Evolutionary conservation across 2,797 vertebrate species (phyloP).

Genomic region (Pipistrellus pipistrellus): DNA sequence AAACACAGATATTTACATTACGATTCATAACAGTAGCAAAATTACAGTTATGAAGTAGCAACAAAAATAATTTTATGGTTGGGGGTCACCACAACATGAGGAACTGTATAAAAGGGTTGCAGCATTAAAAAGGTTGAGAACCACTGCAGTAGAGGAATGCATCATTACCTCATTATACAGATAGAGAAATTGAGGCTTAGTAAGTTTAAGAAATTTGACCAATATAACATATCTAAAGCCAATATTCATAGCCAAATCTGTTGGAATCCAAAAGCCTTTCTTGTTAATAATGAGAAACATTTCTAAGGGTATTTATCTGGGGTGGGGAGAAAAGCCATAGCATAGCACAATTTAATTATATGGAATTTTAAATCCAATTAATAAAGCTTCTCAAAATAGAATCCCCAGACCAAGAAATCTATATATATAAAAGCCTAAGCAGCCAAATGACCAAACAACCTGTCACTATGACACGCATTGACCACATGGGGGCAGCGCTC

Average conservation of each 20-base stretch:
- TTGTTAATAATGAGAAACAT: background rate
- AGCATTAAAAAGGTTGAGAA: no score
- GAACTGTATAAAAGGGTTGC: no score
- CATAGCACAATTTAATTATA: background rate
- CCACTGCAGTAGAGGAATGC: background rate
- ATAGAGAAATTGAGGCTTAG: background rate
- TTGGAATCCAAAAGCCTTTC: background rate
- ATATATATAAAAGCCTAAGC: no score
- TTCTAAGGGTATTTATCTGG: background rate
- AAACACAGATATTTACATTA: no score
- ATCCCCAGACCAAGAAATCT: background rate
- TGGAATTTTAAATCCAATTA: slow-evolving; percentile 42
- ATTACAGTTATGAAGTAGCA: no score
- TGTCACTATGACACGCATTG: no score
- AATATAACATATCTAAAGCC: background rate
- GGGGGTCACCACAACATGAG: no score
- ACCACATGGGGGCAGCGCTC: no score
- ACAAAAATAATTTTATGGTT: no score
- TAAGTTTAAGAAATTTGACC: slow-evolving; percentile 34
- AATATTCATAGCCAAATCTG: background rate
- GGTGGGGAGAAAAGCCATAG: background rate
- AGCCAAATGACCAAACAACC: no score
- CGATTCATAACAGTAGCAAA: no score
- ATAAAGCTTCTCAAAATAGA: slow-evolving; percentile 21
- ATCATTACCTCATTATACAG: background rate